Conservation (phyloP, 2,113 vertebrate species). For the Marmota monax region DNA sequence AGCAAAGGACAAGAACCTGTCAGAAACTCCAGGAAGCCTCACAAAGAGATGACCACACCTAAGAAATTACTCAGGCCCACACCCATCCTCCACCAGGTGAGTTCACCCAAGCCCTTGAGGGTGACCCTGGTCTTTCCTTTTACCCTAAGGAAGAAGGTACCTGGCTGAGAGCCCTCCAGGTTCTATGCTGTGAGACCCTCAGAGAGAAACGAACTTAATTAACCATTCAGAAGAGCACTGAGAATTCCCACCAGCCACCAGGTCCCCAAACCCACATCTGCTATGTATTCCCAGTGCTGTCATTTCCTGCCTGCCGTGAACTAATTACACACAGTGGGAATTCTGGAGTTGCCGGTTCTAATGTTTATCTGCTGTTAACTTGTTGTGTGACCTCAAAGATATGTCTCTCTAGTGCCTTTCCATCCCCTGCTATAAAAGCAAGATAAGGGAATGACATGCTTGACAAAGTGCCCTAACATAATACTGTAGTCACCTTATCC, state of each 20-base stretch:
- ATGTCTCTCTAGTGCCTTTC: conserved; percentile 62
- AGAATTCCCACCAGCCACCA: conserved; percentile 50
- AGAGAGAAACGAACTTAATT: conserved; percentile 41
- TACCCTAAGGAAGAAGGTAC: neutral
- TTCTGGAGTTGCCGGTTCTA: conserved; percentile 70
- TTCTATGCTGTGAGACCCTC: neutral
- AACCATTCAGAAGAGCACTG: conserved; percentile 54
- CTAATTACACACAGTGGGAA: conserved; percentile 78
- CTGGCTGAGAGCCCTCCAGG: neutral
- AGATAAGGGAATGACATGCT: conserved; percentile 68
- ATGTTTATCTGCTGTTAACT: conserved; percentile 69
- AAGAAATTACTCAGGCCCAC: neutral
- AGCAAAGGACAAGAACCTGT: neutral
- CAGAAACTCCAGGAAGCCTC: neutral
- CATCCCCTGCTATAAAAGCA: conserved; percentile 72
- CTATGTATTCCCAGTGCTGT: conserved; percentile 57
- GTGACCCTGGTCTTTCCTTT: neutral
- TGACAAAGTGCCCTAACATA: conserved; percentile 63
- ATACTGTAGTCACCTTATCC: neutral
- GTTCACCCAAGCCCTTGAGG: neutral
- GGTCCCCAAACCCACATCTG: conserved; percentile 40
- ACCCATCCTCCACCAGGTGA: neutral
- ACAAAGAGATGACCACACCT: neutral
- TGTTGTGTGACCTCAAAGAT: conserved; percentile 74
- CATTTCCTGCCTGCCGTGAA: conserved; percentile 67